Evolutionary conservation across 23 tunicate genomes (phyloP).

Genomic region (Halocynthia roretzi): DNA sequence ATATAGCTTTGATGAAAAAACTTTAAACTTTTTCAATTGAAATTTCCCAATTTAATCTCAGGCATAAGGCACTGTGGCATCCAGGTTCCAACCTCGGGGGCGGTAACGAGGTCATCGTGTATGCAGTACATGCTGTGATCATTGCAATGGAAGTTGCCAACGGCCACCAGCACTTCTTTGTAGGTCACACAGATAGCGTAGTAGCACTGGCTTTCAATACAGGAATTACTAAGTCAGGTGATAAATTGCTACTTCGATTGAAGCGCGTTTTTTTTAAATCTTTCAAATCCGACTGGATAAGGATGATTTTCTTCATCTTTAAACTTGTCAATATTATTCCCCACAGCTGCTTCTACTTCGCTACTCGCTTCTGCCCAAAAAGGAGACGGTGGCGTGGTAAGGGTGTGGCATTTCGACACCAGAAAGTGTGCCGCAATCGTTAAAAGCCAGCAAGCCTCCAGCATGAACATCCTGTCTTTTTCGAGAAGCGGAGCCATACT

Average conservation of each 20-base stretch:
- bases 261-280: background rate
- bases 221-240: conserved; percentile 2
- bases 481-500: conserved; percentile 72
- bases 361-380: conserved; percentile 68
- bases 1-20: background rate
- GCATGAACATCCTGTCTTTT: conserved; percentile 61
- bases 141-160: conserved; percentile 72
- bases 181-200: conserved; percentile 81
- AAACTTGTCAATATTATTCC: background rate
- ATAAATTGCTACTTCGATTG: background rate
- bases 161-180: conserved; percentile 66
- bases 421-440: conserved; percentile 72
- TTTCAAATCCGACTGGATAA: background rate
- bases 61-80: conserved; percentile 65
- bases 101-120: conserved; percentile 64
- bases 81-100: conserved; percentile 33
- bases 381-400: conserved; percentile 73
- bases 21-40: background rate
- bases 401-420: conserved; percentile 74
- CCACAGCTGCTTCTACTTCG: conserved; percentile 23
- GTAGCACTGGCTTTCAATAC: conserved; percentile 60
- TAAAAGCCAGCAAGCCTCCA: conserved; percentile 40
- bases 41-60: conserved; percentile 1
- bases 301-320: too few relatives aligned
- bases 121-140: conserved; percentile 77